A percentile compares a stretch with the other conserved stretches of the same genome.
phyloP scores from a whole-genome alignment of 1,140 invertebrate genomes.

The Archivesica marissinica region DNA sequence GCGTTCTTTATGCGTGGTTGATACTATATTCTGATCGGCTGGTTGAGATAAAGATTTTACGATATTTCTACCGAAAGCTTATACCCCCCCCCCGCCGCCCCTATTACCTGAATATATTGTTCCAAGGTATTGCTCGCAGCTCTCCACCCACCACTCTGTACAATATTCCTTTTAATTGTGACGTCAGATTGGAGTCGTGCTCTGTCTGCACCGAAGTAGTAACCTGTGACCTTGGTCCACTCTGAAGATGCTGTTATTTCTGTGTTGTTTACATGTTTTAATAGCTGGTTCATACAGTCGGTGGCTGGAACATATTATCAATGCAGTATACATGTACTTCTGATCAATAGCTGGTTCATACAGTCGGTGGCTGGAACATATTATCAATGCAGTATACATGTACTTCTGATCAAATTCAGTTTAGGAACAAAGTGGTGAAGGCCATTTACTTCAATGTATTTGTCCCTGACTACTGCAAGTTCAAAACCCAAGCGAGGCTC shows the following conservation, averaged over 20 bases:
- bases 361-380: conserved; percentile 5
- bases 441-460: too few relatives aligned
- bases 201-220: conserved; percentile 42
- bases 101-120: conserved; percentile 58
- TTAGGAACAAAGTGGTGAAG: too few relatives aligned
- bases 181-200: conserved; percentile 35
- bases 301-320: not conserved
- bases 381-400: too few relatives aligned
- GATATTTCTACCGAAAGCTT: too few relatives aligned
- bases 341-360: not conserved
- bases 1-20: too few relatives aligned
- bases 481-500: too few relatives aligned
- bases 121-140: conserved; percentile 28
- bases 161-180: not conserved
- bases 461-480: too few relatives aligned
- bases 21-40: too few relatives aligned
- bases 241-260: conserved; percentile 24
- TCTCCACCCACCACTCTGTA: conserved; percentile 51
- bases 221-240: conserved; percentile 31
- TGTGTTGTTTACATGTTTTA: conserved; percentile 7
- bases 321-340: too few relatives aligned
- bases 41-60: too few relatives aligned
- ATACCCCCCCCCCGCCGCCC: too few relatives aligned
- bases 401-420: too few relatives aligned
- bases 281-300: not conserved